Conservation (phyloP, 2,797 vertebrate genomes). For the Alexandromys oeconomus region DNA sequence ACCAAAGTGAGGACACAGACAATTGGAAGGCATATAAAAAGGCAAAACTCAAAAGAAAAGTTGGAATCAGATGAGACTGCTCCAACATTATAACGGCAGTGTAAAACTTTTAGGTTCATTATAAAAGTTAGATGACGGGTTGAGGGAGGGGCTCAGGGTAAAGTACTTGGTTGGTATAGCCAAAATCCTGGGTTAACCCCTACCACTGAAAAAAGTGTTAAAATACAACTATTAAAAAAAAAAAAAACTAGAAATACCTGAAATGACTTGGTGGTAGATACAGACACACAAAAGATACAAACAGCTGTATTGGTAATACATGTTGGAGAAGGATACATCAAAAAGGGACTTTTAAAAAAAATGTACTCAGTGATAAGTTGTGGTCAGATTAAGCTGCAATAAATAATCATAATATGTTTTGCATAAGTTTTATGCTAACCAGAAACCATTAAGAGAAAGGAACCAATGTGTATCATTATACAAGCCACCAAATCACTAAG, state of each 20-base stretch:
- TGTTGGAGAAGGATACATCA: not conserved
- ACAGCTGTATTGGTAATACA: not conserved
- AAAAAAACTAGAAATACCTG: not conserved
- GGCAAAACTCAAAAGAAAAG: not conserved
- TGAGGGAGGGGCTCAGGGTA: not conserved
- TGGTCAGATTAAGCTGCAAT: not conserved
- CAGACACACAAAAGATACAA: not conserved
- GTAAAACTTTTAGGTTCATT: not conserved
- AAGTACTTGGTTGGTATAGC: not conserved
- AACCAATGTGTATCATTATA: not conserved
- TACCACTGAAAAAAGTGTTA: not conserved
- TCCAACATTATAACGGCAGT: not conserved
- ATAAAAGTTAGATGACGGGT: not conserved
- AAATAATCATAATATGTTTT: not conserved
- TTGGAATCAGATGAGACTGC: not conserved
- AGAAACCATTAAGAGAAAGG: not conserved
- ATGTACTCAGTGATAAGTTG: not conserved
- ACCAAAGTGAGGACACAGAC: not conserved
- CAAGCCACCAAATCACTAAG: not conserved
- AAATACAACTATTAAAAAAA: not conserved
- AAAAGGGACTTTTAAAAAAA: not conserved
- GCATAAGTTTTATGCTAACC: not conserved
- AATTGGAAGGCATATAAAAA: not conserved
- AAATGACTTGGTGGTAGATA: not conserved
- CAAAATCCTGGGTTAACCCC: not conserved